Conservation (phyloP, 2,113 vertebrate genomes). For the Elaphurus davidianus region DNA sequence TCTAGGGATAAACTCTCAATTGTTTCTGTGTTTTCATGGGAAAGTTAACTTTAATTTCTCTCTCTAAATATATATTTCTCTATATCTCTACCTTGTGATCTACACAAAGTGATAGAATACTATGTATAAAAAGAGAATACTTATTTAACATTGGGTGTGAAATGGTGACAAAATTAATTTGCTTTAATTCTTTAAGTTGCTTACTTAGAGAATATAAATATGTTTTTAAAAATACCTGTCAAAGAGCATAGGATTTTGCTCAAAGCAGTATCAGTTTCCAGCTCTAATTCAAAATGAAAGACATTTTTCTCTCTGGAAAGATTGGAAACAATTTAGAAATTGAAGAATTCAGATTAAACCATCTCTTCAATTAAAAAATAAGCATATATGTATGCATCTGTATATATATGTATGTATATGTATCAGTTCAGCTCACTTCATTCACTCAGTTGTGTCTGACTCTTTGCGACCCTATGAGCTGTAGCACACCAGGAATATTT, state of each 20-base stretch:
- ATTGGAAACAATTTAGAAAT: neutral
- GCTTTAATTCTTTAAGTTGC: neutral
- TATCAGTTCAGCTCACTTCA: neutral
- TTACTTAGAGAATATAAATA: neutral
- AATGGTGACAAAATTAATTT: neutral
- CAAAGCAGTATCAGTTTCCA: neutral
- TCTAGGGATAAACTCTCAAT: neutral
- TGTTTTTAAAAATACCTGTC: neutral
- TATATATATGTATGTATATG: neutral
- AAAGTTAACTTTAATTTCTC: neutral
- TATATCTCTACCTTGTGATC: neutral
- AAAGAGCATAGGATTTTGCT: neutral
- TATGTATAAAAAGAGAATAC: neutral
- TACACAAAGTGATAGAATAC: neutral
- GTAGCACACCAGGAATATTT: neutral
- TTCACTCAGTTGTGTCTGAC: neutral
- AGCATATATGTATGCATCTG: accelerated
- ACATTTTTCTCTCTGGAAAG: neutral
- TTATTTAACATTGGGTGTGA: neutral
- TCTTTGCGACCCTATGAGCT: neutral
- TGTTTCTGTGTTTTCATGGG: neutral
- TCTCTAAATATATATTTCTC: neutral
- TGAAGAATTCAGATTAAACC: neutral
- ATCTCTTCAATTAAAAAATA: neutral
- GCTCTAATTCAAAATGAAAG: neutral